These are phyloP conservation scores for Amblyjoppa fuscipennis DNA, from an alignment of 2,888 invertebrate genomes.

Conservation along the genomic window DNA sequence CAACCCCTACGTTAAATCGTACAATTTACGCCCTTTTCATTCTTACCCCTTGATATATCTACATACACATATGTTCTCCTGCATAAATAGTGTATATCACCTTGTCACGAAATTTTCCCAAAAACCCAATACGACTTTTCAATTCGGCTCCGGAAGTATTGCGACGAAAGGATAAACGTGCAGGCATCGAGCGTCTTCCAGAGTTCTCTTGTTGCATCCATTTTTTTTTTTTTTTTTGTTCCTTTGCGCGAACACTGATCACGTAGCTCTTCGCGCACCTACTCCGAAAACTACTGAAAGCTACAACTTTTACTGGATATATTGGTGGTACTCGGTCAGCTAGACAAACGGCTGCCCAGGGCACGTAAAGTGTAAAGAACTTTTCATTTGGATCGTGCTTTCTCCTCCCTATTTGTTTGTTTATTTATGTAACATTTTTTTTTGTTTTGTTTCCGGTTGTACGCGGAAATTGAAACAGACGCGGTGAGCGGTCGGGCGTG, in stretches of 20 bases:
- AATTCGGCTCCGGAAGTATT: background rate
- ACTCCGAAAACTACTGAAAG: constrained; percentile 36
- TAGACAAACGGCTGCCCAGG: background rate
- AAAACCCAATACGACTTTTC: background rate
- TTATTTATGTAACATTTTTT: background rate
- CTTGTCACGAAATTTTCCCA: background rate
- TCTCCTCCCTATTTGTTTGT: background rate
- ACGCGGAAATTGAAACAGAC: background rate
- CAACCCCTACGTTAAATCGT: too few relatives aligned
- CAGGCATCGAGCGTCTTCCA: background rate
- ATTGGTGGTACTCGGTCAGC: constrained; percentile 16
- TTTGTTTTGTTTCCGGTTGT: background rate
- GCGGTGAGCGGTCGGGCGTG: background rate
- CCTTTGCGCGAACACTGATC: background rate
- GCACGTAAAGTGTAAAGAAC: constrained; percentile 36
- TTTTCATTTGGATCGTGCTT: constrained; percentile 37
- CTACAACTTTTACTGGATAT: constrained; percentile 35
- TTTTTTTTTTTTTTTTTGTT: constrained; percentile 4
- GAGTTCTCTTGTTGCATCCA: background rate
- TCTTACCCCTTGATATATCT: too few relatives aligned
- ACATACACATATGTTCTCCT: too few relatives aligned
- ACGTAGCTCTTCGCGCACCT: constrained; percentile 20
- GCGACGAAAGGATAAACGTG: background rate
- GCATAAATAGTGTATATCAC: background rate
- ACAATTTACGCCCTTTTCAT: too few relatives aligned